Base-by-base conservation (phyloP, 2,888 invertebrate species). In the Ophion ventricosus region DNA sequence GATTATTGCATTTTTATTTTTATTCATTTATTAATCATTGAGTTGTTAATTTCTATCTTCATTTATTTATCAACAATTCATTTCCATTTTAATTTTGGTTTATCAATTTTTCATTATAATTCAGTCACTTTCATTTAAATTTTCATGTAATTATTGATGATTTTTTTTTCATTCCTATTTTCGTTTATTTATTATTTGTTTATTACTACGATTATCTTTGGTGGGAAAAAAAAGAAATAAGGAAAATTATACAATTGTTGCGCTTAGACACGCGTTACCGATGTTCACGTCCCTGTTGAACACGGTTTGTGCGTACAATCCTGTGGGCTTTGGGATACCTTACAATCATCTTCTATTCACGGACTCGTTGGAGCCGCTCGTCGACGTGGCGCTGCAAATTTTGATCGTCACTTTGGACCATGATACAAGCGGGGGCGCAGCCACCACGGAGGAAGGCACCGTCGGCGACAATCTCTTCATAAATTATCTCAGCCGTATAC, bases 401-500 rank as follows among this genome's bases (percentile, higher is more conserved):
- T 95, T 99, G 14, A 98, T 99, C 88, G 99, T 99, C 0, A 98
- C 99, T 0, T 93, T 99, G 86, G 99, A 99, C 94, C 98, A 99
- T 90, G 99, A 99, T 91, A 97, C 97, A 0, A 96, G 94, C 90
- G 94, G 94, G 83, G 94, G 94, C 0, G 92, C 94, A 54, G 93
- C 92, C 61, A 94, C 95, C 29, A 94, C 95, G 67, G 95, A 96
- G 75, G 94, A 95, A 1, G 96, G 90, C 85, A 86, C 88, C 63
- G 89, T 90, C 86, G 94, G 98, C 0, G 99, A 99, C 94, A 99
- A 99, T 94, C 95, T 99, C 78, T 99, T 99, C 94, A 98, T 99
- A 87, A 99, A 99, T 94, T 99, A 99, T 94, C 94, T 99, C 83
- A 99, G 99, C 5, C 96, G 99, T n/a, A 98, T 99, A 89, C 99